Evolutionary conservation across 2,797 vertebrate species (phyloP), one percentile per base, ranked within the genome.

Genomic region (Melanotaenia parkinsoni): DNA sequence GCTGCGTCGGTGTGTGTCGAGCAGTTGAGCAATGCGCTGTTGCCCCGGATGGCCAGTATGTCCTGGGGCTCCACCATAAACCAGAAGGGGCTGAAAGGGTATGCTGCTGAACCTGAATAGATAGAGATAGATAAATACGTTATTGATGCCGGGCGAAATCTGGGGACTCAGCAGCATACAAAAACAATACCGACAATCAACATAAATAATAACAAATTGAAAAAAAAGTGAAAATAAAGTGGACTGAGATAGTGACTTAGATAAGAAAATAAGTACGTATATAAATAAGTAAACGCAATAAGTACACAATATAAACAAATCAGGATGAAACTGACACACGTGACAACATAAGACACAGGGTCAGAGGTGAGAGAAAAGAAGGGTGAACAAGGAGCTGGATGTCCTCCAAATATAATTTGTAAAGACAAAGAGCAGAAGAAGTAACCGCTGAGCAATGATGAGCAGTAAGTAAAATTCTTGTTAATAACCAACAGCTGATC

Each of bases 61-160:
- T 99, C 97, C 86, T 78, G 77, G 2, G 98, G 98, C 88, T 99
- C 98, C 90, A 93, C 94, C 1, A 95, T 92, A 90, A 99, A 99
- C 93, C 96, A 95, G 91, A 99, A 97, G 1, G 96, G 95, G 91
- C 95, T 97, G 94, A 99, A 99, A 58, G 94, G 95, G 86, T 94
- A 95, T 72, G 93, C 86, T 0, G 90, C 85, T 5, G 95, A 93
- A 79, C 95, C 98, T 99, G 88, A 43, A 33, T 1, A 33, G 32
- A 2, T 33, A 8, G 32, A 33, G 32, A 33, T 33, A 33, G 32
- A 33, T 33, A 7, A 33, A 33, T 33, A 33, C 32, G 4, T 33
- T 33, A 33, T 33, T 33, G 32, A 33, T 33, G 6, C 32, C 7
- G 1, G 32, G 7, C 7, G 6, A 33, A 33, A 33, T 33, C 32